A percentile compares a stretch with the other conserved stretches of the same genome.
Evolutionary conservation across 2,888 invertebrate species (phyloP).

Genomic region (Orthosia incerta): DNA sequence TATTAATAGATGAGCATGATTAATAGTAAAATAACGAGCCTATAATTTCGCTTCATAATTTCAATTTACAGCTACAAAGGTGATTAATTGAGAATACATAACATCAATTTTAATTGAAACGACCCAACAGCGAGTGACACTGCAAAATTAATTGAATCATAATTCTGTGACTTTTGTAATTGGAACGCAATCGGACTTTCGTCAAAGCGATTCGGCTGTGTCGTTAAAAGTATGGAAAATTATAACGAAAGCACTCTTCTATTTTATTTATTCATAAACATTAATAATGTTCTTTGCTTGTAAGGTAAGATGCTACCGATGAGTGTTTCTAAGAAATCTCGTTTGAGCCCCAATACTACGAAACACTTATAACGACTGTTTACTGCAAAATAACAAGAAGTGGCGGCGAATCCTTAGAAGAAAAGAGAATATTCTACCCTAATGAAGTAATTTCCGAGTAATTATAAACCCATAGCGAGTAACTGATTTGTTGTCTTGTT

Average conservation of each 20-base stretch:
- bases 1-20: neutral
- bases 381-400: neutral
- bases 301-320: neutral
- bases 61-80: conserved; percentile 13
- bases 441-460: neutral
- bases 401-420: neutral
- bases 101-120: conserved; percentile 41
- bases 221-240: neutral
- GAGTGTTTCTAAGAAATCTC: conserved; percentile 10
- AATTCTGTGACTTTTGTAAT: conserved; percentile 33
- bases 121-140: conserved; percentile 22
- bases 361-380: conserved; percentile 10
- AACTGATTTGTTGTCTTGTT: no score
- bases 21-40: neutral
- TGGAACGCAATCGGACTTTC: conserved; percentile 11
- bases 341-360: neutral
- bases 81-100: conserved; percentile 18
- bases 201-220: neutral
- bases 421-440: neutral
- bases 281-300: neutral
- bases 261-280: conserved; percentile 4
- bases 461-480: neutral
- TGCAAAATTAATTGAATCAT: conserved; percentile 67
- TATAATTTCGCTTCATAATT: neutral
- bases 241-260: conserved; percentile 16